Base-by-base conservation (phyloP, 2,888 invertebrate species). In the Cybosia mesomella region DNA sequence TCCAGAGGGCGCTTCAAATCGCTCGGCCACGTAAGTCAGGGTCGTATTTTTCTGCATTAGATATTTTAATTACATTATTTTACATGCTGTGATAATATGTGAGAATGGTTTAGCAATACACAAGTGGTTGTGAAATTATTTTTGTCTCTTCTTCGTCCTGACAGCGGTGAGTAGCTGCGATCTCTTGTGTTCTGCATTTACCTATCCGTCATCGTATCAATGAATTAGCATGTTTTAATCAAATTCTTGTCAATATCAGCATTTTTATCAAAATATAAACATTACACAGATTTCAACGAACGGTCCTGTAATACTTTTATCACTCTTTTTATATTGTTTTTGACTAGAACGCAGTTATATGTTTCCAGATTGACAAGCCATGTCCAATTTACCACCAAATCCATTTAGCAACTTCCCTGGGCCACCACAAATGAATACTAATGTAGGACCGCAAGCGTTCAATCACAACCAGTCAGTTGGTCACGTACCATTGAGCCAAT, bases 11-110 rank as follows among this genome's bases (percentile, higher is more conserved):
- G 94, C 93, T 92, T 82, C 83, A 85, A 88, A 89, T 92, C 89
- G 90, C 91, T 91, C 94, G 89, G 94, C 95, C 95, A 95, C 95
- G 95, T 95, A 95, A 94, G 95, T 93, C 93, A 91, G 92, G 94
- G 92, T 93, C 90, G 92, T 92, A 92, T 92, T 93, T 92, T 93
- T 89, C 88, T 90, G 89, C 88, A 86, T 86, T 88, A 87, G 86
- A 87, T 88, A 87, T 85, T 91, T 72, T 87, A 90, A 89, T 88
- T 89, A 87, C 86, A 85, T 87, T 91, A 85, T 85, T 89, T 89
- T 85, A 84, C 84, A 81, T 85, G 85, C 83, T 87, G 85, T 85
- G 86, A 82, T 89, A 92, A 84, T 89, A 90, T 89, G 92, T 92
- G 89, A 94, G 87, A 87, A 92, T 92, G 92, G 86, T 92, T 83